Percentiles rank a stretch among this genome's conserved stretches.
These are phyloP conservation scores for Tanypteryx hageni DNA, from an alignment of 2,888 invertebrate genomes.

Conservation along the genomic window DNA sequence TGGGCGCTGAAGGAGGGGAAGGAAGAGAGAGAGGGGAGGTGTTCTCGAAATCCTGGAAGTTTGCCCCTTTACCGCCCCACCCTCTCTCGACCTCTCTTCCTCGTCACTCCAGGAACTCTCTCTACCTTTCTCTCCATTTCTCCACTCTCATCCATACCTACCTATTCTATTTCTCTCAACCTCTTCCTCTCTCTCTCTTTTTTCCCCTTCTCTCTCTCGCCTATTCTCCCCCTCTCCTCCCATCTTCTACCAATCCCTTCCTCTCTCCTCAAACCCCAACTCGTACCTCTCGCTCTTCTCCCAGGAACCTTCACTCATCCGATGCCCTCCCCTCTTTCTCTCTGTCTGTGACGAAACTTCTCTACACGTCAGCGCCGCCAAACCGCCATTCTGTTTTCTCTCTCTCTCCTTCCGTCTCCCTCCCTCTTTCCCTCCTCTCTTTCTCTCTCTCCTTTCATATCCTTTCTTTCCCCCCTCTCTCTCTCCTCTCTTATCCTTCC, in stretches of 20 bases:
- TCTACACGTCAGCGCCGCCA: not conserved
- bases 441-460: too few relatives aligned
- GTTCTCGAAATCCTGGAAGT: slow-evolving; percentile 50
- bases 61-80: not conserved
- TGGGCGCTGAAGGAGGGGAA: not conserved
- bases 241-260: not conserved
- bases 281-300: not conserved
- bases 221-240: not conserved
- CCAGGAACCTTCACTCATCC: slow-evolving; percentile 5
- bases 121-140: not conserved
- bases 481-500: not conserved
- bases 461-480: not conserved
- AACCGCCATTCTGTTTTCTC: not conserved
- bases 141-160: not conserved
- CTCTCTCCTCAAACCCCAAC: too few relatives aligned
- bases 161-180: not conserved
- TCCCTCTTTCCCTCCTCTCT: too few relatives aligned
- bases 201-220: not conserved
- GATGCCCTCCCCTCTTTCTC: not conserved
- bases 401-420: too few relatives aligned
- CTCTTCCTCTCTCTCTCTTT: not conserved
- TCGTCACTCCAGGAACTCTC: slow-evolving; percentile 15
- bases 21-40: not conserved
- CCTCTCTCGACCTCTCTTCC: not conserved
- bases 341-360: not conserved